Base-by-base conservation (phyloP, 2,113 vertebrate species). In the Hyla sarda region DNA sequence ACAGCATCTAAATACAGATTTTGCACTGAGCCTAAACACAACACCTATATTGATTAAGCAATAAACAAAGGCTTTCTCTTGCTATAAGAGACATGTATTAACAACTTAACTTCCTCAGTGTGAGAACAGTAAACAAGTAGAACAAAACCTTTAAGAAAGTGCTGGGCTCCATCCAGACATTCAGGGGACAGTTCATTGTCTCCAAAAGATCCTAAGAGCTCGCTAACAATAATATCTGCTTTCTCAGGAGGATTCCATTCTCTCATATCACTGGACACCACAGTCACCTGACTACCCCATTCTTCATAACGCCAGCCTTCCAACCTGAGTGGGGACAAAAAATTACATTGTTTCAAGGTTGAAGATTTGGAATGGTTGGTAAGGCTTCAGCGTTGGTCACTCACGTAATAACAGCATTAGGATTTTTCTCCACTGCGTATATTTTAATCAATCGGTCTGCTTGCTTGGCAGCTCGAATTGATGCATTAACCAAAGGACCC, bases 291-390 rank as follows among this genome's bases (percentile, higher is more conserved):
- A 89, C 96, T 96, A 0, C 97, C 97, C 97, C 97, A 98, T 92
- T 97, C 97, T 89, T 98, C 97, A 87, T 96, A 97, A 82, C 96
- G 96, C 96, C 96, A 97, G 87, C 97, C 97, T 91, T 98, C 96
- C 71, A 98, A 89, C 87, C 97, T 98, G 89, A 54, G 78, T 83
- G 45, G 16, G 0, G 52, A 5, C 52, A 21, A 0, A 82, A 25
- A 41, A 80, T 0, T 16, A 37, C 45, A 69, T 2, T 19, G 2
- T 16, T 6, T 67, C 16, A 0, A 32, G 62, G 28, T 13, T 30
- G 25, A 16, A 30, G 62, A 32, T 32, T 67, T 67, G 1, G 1
- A 32, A 65, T 3, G 2, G 14, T 14, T 28, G 17, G 5, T 17
- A 5, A 69, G 62, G 41, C 3, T 45, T 1, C 21, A 4, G 2